Evolutionary conservation across 2,797 vertebrate species (phyloP), one percentile per base, ranked within the genome.

Genomic region (Sebastiscus tertius): DNA sequence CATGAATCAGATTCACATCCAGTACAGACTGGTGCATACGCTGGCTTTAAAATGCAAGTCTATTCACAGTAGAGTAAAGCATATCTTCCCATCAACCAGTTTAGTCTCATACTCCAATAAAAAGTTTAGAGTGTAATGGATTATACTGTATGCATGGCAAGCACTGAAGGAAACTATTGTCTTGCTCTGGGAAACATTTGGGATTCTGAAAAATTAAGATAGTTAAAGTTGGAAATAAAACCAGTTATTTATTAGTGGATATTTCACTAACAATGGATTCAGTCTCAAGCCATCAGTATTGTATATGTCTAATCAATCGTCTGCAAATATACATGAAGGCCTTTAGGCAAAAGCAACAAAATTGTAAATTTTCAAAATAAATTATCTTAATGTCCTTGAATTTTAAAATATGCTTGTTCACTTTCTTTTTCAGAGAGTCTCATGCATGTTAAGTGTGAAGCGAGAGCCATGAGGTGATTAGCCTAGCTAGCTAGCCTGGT

Each of bases 1-100:
- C 86, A 88, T 93, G 82, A 87, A 91, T 92, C 89, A 92, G 75
- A 33, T 56, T 83, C 80, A 76, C 52, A 46, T 82, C 52, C 22
- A 34, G 58, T 77, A 70, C 52, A 75, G 62, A 42, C 31, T 31
- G 61, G 56, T 33, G 75, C 31, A 12, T 33, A 29, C 5, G 29
- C 12, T 24, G 2, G 65, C 6, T 77, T 73, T 78, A 33, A 72
- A 26, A 69, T 67, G 22, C 2, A 49, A 16, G 55, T 58, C n/a
- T 18, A n/a, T 46, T 42, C 18, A 64, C 66, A 79, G 34, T 9
- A 16, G 8, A 72, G 11, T 24, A 60, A 56, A 79, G 26, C 0
- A 14, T 3, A 36, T 33, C 4, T 31, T 9, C 22, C 20, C 0
- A n/a, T 34, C 9, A 39, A 4, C 36, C 46, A 18, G 46, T 62